Percentiles rank a stretch among this genome's conserved stretches.
Evolutionary conservation across 2,888 invertebrate species (phyloP).

Genomic region (Drosophila mayaguana): DNA sequence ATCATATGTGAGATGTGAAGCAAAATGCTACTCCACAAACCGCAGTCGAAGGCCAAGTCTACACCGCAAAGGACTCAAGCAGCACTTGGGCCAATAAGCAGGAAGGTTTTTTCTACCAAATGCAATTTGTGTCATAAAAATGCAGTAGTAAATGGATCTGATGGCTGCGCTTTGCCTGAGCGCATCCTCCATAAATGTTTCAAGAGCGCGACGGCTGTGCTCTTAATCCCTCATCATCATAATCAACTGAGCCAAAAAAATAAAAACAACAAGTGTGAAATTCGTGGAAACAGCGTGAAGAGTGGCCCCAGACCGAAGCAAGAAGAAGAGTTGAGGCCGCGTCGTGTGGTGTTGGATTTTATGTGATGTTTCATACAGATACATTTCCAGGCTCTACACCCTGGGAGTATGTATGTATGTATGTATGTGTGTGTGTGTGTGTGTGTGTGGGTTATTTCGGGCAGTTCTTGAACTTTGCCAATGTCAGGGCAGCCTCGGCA

Average conservation of each 20-base stretch:
- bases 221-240: conserved; percentile 76
- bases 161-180: conserved; percentile 44
- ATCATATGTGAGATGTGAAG: conserved; percentile 17
- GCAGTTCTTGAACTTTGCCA: conserved; percentile 71
- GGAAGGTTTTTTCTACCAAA: background rate
- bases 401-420: conserved; percentile 1
- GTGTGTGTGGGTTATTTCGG: conserved; percentile 45
- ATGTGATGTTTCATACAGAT: conserved; percentile 28
- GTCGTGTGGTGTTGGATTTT: conserved; percentile 33
- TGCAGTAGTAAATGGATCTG: conserved; percentile 61
- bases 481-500: conserved; percentile 53
- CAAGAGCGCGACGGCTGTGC: conserved; percentile 45
- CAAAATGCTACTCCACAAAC: conserved; percentile 24
- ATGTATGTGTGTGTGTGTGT: conserved; percentile 3
- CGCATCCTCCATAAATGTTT: conserved; percentile 44
- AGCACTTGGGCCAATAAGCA: conserved; percentile 8
- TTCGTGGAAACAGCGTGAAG: conserved; percentile 72
- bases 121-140: conserved; percentile 57
- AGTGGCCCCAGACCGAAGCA: conserved; percentile 26
- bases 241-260: conserved; percentile 58
- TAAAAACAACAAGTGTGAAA: conserved; percentile 65
- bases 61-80: conserved; percentile 1
- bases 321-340: conserved; percentile 14
- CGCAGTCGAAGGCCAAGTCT: conserved; percentile 25
- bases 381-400: conserved; percentile 22